Conservation (phyloP, 2,113 vertebrate species). For the Melanerpes formicivorus region DNA sequence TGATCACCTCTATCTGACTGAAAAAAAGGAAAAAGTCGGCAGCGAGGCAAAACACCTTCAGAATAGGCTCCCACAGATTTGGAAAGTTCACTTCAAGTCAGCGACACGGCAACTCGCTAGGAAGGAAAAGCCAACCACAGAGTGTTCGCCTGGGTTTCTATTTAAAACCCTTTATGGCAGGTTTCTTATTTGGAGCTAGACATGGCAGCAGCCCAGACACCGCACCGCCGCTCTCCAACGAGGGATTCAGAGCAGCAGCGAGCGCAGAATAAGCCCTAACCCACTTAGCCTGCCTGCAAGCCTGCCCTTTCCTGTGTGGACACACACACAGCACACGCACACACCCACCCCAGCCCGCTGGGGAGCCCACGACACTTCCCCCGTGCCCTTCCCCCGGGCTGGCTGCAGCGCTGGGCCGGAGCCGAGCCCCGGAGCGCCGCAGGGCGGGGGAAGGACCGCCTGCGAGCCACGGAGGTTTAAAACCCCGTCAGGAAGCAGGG, state of each 20-base stretch:
- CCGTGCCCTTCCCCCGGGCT: background rate
- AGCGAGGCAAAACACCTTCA: background rate
- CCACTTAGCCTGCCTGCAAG: background rate
- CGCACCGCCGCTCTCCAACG: background rate
- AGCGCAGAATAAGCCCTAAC: background rate
- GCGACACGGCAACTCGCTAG: background rate
- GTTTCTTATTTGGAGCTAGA: conserved; percentile 13
- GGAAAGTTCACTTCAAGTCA: background rate
- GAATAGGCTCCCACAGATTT: background rate
- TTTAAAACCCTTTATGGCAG: conserved; percentile 37
- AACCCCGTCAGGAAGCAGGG: background rate
- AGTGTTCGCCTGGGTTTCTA: background rate
- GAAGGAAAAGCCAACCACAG: conserved; percentile 40
- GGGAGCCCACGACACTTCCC: background rate
- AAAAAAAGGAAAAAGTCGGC: background rate
- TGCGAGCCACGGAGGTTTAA: background rate
- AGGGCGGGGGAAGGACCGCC: background rate
- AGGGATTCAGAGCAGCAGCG: background rate
- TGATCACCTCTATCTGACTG: background rate
- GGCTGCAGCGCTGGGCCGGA: too few species aligned
- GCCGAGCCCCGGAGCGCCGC: background rate
- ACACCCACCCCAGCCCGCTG: background rate
- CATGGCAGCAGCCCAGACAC: background rate
- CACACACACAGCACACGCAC: background rate
- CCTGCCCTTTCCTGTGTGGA: background rate